phyloP scores from a whole-genome alignment of 2,797 vertebrate genomes.

The Intellagama lesueurii region DNA sequence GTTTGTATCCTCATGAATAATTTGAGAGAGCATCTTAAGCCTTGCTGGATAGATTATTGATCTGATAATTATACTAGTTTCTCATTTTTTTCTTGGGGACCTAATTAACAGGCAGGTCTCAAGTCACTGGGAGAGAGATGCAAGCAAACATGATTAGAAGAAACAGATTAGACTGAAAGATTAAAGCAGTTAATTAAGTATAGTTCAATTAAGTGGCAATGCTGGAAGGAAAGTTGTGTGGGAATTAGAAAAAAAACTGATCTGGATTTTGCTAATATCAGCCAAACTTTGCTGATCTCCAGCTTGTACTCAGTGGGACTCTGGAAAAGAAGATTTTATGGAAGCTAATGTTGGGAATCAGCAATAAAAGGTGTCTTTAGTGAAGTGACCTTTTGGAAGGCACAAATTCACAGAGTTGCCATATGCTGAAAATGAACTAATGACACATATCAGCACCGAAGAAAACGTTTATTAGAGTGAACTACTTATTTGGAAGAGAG shows the following conservation, averaged over 20 bases:
- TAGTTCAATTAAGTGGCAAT: constrained; percentile 1
- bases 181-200: not conserved
- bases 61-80: not conserved
- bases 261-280: not conserved
- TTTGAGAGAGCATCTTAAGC: not conserved
- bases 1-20: constrained; percentile 22
- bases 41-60: constrained; percentile 5
- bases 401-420: no score
- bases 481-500: no score
- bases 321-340: no score
- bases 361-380: no score
- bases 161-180: constrained; percentile 20
- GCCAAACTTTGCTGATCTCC: not conserved
- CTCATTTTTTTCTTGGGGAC: not conserved
- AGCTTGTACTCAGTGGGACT: no score
- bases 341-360: no score
- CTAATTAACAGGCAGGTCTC: constrained; percentile 14
- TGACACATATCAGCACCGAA: no score
- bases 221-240: not conserved
- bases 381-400: no score
- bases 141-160: not conserved
- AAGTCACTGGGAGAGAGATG: not conserved
- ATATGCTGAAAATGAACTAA: no score
- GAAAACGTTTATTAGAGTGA: no score
- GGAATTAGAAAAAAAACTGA: not conserved